Base-by-base conservation (phyloP, 2,888 invertebrate species). In the Microplitis deprimator region DNA sequence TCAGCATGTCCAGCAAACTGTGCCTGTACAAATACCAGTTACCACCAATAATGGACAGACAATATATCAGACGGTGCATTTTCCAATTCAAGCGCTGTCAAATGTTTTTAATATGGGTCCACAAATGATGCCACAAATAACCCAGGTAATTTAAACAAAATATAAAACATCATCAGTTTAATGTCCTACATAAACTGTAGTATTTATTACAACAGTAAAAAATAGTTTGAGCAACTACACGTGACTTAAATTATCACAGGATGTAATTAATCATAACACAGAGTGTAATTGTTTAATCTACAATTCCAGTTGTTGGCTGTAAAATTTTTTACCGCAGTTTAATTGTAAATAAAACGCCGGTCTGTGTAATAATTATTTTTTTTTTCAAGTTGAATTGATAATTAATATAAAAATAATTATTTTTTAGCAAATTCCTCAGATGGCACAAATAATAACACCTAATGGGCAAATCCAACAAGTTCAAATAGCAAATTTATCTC, bases 51-150 rank as follows among this genome's bases (percentile, higher is more conserved):
- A 95, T 89, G 98, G 98, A 0, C 98, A 98, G 90, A 98, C 98
- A 0, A 95, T 98, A 78, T 96, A 97, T 90, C 98, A 98, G 89
- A 98, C 98, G 0, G 95, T 98, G 0, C 98, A 98, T 89, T 94
- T 98, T 84, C 98, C 98, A 0, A 92, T 98, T 17, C 97, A 97
- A 89, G 93, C 96, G 65, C 91, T 94, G 62, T 91, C 93, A 0
- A 91, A 91, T 61, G 91, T 92, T 5, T 93, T 94, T 20, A 91
- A 93, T 80, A 90, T 93, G 85, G 93, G 93, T 0, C 92, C 95
- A 86, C 95, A 95, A 89, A 93, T 96, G 87, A 94, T 96, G 85
- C 96, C 96, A n/a, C 96, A 96, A 90, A 90, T 96, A 81, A 93
- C 95, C 1, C 95, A 95, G 91, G 94, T 94, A 84, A 79, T 73